A percentile compares a stretch with the other conserved stretches of the same genome.
These are phyloP conservation scores for Tragelaphus scriptus DNA, from an alignment of 2,113 vertebrate genomes.

Conservation along the genomic window DNA sequence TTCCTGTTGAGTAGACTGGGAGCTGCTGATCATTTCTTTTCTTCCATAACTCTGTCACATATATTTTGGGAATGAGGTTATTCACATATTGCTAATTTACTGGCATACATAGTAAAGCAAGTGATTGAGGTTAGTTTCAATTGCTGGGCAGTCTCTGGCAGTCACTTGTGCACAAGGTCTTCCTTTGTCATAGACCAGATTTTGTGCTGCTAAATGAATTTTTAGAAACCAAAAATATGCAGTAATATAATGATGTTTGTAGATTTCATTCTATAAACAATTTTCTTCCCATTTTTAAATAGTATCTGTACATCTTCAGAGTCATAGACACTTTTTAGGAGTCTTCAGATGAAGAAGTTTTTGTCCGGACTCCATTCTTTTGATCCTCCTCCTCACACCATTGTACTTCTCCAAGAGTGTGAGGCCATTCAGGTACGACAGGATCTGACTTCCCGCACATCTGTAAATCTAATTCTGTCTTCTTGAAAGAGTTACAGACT, in stretches of 20 bases:
- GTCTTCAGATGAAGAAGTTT: not conserved
- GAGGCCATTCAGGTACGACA: not conserved
- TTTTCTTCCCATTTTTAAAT: not conserved
- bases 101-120: not conserved
- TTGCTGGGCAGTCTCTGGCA: not conserved
- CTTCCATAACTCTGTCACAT: not conserved
- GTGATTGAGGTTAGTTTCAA: not conserved
- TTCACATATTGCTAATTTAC: not conserved
- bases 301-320: not conserved
- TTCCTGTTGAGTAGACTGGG: not conserved
- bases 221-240: not conserved
- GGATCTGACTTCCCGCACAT: not conserved
- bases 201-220: not conserved
- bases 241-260: not conserved
- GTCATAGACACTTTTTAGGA: not conserved
- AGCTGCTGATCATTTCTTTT: not conserved
- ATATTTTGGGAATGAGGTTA: not conserved
- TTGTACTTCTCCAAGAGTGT: not conserved
- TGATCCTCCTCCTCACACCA: not conserved
- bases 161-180: not conserved
- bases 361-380: not conserved
- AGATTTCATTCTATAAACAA: not conserved
- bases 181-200: not conserved
- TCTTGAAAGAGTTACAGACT: not conserved
- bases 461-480: not conserved